These are phyloP conservation scores for Eleginops maclovinus DNA, from an alignment of 2,113 vertebrate species.

Conservation along the genomic window DNA sequence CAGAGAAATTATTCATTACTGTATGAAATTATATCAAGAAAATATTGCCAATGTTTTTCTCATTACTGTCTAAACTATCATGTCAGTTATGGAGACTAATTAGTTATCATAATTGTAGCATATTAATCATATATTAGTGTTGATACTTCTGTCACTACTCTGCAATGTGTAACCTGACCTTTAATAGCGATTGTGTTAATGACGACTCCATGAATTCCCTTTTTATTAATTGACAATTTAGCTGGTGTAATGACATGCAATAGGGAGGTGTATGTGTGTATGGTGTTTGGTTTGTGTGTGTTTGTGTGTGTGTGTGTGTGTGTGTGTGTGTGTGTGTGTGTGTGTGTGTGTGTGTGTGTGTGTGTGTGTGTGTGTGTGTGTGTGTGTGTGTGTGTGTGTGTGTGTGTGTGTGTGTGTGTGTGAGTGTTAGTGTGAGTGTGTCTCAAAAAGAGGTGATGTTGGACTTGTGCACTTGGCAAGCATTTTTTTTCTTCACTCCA, in stretches of 20 bases:
- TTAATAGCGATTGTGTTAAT: slow-evolving; percentile 59
- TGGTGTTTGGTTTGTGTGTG: slow-evolving; percentile 35
- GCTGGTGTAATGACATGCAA: slow-evolving; percentile 67
- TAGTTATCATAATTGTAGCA: slow-evolving; percentile 65
- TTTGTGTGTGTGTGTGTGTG: slow-evolving; percentile 38
- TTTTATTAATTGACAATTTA: slow-evolving; percentile 74
- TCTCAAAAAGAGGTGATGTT: slow-evolving; percentile 66
- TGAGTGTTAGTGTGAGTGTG: background rate
- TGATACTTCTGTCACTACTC: slow-evolving; percentile 68
- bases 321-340: slow-evolving; percentile 22
- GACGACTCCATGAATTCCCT: slow-evolving; percentile 59
- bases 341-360: slow-evolving; percentile 41
- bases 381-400: slow-evolving; percentile 2
- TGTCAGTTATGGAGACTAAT: slow-evolving; percentile 57
- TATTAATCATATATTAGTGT: slow-evolving; percentile 61
- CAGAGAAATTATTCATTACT: slow-evolving; percentile 62
- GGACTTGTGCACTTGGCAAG: slow-evolving; percentile 75
- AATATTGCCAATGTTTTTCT: slow-evolving; percentile 56
- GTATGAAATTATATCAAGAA: slow-evolving; percentile 54
- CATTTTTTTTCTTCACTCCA: slow-evolving; percentile 63
- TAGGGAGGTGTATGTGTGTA: slow-evolving; percentile 51
- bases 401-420: slow-evolving; percentile 41
- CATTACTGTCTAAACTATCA: slow-evolving; percentile 60
- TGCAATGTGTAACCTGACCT: slow-evolving; percentile 69
- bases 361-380: slow-evolving; percentile 20